A percentile compares a stretch with the other conserved stretches of the same genome.
phyloP scores from a whole-genome alignment of 2,888 invertebrate species.

The Melipona bicolor region DNA sequence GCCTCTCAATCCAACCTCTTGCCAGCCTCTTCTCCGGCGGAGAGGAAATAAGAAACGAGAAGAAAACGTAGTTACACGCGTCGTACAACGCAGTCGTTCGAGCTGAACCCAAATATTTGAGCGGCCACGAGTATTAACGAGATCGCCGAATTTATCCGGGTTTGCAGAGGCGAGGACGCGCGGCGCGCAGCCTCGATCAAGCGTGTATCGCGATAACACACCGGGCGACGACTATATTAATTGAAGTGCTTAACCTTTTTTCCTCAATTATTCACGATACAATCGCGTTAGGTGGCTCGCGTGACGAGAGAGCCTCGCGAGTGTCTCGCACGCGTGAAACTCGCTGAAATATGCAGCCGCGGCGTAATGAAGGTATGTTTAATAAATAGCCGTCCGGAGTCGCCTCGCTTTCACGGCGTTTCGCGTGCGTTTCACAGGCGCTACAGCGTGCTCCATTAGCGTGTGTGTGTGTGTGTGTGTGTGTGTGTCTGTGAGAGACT shows the following conservation, averaged over 20 bases:
- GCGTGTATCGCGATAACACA: slow-evolving; percentile 20
- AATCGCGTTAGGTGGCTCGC: slow-evolving; percentile 55
- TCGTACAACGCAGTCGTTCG: slow-evolving; percentile 6
- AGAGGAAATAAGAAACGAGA: background rate
- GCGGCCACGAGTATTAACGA: slow-evolving; percentile 42
- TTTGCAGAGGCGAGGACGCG: slow-evolving; percentile 3
- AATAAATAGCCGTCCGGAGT: slow-evolving; percentile 74
- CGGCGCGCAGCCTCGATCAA: background rate
- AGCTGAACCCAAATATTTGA: slow-evolving; percentile 37
- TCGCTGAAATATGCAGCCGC: slow-evolving; percentile 77
- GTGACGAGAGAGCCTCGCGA: slow-evolving; percentile 33
- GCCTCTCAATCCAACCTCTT: too few relatives aligned
- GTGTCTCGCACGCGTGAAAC: slow-evolving; percentile 68
- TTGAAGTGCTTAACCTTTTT: slow-evolving; percentile 56
- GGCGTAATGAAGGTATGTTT: slow-evolving; percentile 81
- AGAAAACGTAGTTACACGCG: background rate
- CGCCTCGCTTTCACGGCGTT: slow-evolving; percentile 43
- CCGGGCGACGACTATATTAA: slow-evolving; percentile 34
- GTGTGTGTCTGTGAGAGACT: background rate
- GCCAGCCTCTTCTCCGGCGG: too few relatives aligned
- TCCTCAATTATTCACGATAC: slow-evolving; percentile 61
- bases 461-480: too few relatives aligned
- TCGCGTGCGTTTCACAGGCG: slow-evolving; percentile 15
- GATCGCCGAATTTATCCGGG: slow-evolving; percentile 43
- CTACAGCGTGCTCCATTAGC: background rate